Base-by-base conservation (phyloP, 2,888 invertebrate genomes). In the Clostera curtula region DNA sequence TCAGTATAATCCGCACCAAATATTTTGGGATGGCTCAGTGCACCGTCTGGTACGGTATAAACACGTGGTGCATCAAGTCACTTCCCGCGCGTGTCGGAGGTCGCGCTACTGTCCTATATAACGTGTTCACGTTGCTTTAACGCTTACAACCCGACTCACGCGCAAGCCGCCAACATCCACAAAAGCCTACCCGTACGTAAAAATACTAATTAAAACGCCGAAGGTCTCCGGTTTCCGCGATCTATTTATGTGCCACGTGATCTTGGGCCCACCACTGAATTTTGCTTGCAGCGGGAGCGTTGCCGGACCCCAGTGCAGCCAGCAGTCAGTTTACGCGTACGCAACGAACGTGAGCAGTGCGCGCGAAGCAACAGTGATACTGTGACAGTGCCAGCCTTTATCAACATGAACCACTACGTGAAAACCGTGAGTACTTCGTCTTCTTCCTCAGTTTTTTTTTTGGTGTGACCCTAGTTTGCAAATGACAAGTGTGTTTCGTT, bases 41-140 rank as follows among this genome's bases (percentile, higher is more conserved):
- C 24, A 36, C 23, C 29, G 29, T 41, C 40, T 28, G 22, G 34
- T 36, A 48, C 37, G 29, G 45, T 31, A 39, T 40, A 18, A 37
- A 32, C 56, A 58, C 56, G 56, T 54, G 58, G 49, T 51, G 29
- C 34, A 35, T 36, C 29, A 49, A 41, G 42, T 46, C 50, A 65
- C 60, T 70, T 70, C 70, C 72, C 69, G 68, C 51, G 37, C 55
- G 57, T 54, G 53, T 45, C 70, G 69, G 74, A 79, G 79, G 79
- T 76, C 79, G 70, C 55, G 47, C 56, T n/a, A 47, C 56, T 77
- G 77, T 68, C 75, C 82, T 82, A 82, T 82, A 82, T 77, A 80
- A 77, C 70, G 60, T 58, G 66, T 59, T 52, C 59, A 54, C 65
- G 53, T 59, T 55, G 65, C 58, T 50, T 61, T 58, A 67, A 55